Conservation (phyloP, 2,113 vertebrate genomes). For the Martes martes region DNA sequence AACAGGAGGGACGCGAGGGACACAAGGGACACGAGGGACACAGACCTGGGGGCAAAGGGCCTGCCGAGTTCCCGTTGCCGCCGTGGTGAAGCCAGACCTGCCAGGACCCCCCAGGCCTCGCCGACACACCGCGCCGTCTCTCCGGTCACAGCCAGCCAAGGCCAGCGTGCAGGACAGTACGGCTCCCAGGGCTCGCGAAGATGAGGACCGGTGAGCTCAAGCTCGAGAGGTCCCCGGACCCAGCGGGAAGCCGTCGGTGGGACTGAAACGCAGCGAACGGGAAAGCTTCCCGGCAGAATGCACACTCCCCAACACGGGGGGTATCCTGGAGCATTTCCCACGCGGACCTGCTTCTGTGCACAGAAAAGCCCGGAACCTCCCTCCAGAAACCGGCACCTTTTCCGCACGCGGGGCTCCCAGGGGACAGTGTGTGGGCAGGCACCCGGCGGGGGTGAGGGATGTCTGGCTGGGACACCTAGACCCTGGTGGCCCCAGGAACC, state of each 20-base stretch:
- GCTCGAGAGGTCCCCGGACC: background rate
- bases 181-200: background rate
- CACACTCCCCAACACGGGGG: background rate
- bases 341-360: background rate
- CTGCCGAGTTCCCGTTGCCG: background rate
- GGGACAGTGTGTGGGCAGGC: background rate
- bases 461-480: fast-evolving
- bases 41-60: background rate
- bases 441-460: fast-evolving
- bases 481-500: fast-evolving
- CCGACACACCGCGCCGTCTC: background rate
- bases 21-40: fast-evolving
- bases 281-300: background rate
- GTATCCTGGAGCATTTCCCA: background rate
- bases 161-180: background rate
- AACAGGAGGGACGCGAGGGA: slow-evolving; percentile 3
- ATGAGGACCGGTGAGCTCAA: background rate
- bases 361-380: background rate
- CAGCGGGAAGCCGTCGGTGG: background rate
- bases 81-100: background rate
- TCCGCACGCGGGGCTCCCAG: fast-evolving
- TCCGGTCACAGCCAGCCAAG: background rate
- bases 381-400: background rate
- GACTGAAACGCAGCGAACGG: background rate
- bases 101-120: background rate